A percentile compares a stretch with the other conserved stretches of the same genome.
These are phyloP conservation scores for Polypterus bichir DNA, from an alignment of 2,113 vertebrate species.

Conservation along the genomic window DNA sequence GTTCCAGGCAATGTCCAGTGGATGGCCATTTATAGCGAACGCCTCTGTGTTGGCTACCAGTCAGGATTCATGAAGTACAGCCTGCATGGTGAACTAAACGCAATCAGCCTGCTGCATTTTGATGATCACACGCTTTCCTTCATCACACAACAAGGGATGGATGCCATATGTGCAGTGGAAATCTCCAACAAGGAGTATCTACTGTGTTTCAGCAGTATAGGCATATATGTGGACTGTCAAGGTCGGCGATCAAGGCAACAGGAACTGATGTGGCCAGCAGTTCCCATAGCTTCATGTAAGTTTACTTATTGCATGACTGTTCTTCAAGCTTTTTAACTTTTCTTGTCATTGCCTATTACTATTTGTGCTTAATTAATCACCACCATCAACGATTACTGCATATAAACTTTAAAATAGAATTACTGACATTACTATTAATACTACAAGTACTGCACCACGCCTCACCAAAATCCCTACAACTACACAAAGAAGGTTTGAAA, in stretches of 20 bases:
- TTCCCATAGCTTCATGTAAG: slow-evolving; percentile 85
- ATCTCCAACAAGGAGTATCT: slow-evolving; percentile 91
- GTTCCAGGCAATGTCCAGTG: slow-evolving; percentile 80
- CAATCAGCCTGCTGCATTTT: slow-evolving; percentile 70
- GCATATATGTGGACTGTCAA: slow-evolving; percentile 90
- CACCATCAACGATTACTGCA: too few relatives aligned
- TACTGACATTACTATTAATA: too few relatives aligned
- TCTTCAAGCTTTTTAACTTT: too few relatives aligned
- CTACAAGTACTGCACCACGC: too few relatives aligned
- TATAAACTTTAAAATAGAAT: too few relatives aligned
- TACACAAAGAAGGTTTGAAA: too few relatives aligned
- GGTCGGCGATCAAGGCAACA: slow-evolving; percentile 89
- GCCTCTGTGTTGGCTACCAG: slow-evolving; percentile 84
- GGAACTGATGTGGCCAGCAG: slow-evolving; percentile 92
- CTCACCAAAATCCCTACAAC: too few relatives aligned
- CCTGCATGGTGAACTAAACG: slow-evolving; percentile 65
- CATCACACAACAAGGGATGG: slow-evolving; percentile 73
- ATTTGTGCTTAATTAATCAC: too few relatives aligned
- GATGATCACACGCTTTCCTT: slow-evolving; percentile 91
- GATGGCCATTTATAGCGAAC: slow-evolving; percentile 87
- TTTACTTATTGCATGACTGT: slow-evolving; percentile 2
- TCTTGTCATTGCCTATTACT: too few relatives aligned
- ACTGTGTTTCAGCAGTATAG: slow-evolving; percentile 93
- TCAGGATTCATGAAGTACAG: slow-evolving; percentile 82
- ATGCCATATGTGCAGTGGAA: slow-evolving; percentile 89